phyloP scores from a whole-genome alignment of 2,113 vertebrate species.

The Heterotis niloticus region DNA sequence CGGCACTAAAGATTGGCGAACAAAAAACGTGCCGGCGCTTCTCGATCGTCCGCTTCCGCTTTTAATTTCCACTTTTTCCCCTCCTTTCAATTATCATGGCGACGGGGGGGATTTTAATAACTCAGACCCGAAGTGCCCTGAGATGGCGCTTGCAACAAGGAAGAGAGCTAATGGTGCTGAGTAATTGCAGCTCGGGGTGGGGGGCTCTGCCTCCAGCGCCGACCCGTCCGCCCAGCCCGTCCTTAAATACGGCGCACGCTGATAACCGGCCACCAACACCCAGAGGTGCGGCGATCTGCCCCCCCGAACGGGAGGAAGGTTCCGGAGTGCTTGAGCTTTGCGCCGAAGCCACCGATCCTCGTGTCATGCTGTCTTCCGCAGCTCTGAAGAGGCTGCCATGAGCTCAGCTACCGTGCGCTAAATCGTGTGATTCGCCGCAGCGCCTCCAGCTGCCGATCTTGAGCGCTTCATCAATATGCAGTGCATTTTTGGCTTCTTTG shows the following conservation, averaged over 20 bases:
- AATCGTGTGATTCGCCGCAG: background rate
- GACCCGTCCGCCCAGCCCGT: background rate
- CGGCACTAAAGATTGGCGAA: background rate
- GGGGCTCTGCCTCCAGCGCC: slow-evolving; percentile 27
- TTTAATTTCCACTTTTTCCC: slow-evolving; percentile 47
- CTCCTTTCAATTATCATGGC: slow-evolving; percentile 54
- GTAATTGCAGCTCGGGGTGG: slow-evolving; percentile 62
- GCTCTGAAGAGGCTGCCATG: background rate
- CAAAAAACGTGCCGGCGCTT: background rate
- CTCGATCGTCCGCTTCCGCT: slow-evolving; percentile 32
- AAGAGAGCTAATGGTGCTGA: slow-evolving; percentile 60
- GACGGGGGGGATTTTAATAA: slow-evolving; percentile 51
- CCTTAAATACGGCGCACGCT: background rate
- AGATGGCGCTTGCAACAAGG: slow-evolving; percentile 52
- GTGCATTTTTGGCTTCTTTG: background rate
- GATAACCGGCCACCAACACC: background rate
- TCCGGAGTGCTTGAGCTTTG: too few species aligned
- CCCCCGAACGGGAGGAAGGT: too few species aligned
- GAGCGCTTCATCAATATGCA: slow-evolving; percentile 2
- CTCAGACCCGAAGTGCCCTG: slow-evolving; percentile 56
- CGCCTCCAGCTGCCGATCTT: background rate
- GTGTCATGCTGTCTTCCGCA: background rate
- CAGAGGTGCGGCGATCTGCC: background rate
- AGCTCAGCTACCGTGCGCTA: background rate
- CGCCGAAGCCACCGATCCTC: background rate